phyloP scores from a whole-genome alignment of 2,888 invertebrate genomes.

The Gisinianus flammeolus region DNA sequence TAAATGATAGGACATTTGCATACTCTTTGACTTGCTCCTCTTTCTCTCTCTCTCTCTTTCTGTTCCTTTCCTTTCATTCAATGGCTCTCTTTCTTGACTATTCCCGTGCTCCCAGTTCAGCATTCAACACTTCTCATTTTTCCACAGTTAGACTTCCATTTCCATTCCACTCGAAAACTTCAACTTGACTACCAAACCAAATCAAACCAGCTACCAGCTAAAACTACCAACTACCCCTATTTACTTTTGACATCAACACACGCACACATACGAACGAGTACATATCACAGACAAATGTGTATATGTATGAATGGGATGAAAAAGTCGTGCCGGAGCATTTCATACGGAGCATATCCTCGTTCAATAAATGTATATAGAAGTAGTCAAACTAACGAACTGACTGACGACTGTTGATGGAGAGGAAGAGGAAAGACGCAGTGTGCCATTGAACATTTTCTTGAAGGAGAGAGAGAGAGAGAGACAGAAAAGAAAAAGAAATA shows the following conservation, averaged over 20 bases:
- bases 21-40: neutral
- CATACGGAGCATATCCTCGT: too few species aligned
- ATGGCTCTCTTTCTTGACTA: neutral
- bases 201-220: neutral
- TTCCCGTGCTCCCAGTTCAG: neutral
- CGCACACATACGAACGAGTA: neutral
- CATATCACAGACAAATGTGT: neutral
- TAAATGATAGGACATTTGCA: slow-evolving; percentile 11
- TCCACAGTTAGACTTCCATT: neutral
- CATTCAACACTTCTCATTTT: neutral
- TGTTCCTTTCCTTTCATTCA: neutral
- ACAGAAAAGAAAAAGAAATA: neutral
- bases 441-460: neutral
- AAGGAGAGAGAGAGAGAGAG: neutral
- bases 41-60: too few species aligned
- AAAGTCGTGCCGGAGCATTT: too few species aligned
- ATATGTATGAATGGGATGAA: neutral
- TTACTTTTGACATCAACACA: neutral
- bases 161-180: slow-evolving; percentile 8
- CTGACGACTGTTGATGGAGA: neutral
- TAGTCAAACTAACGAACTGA: too few species aligned
- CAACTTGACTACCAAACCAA: neutral
- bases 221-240: neutral
- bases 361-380: too few species aligned
- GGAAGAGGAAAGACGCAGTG: slow-evolving; percentile 15